Conservation (phyloP, 2,888 invertebrate species). For the Adelphocoris suturalis region DNA sequence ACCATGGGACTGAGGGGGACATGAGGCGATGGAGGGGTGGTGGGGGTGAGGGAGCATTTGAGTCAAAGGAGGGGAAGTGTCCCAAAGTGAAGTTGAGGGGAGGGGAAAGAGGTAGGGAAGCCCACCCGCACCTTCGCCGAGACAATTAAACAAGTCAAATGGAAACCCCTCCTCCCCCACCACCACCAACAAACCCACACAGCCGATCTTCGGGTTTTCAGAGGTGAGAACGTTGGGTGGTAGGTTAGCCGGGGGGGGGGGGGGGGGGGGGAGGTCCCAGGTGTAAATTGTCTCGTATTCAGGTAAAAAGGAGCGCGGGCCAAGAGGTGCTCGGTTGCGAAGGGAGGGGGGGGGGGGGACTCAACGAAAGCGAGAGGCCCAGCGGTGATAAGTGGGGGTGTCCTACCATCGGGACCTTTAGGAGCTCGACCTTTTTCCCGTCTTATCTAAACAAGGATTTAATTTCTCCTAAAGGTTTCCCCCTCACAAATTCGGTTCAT, state of each 20-base stretch:
- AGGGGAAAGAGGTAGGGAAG: not conserved
- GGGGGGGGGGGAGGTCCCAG: slow-evolving; percentile 43
- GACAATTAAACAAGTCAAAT: slow-evolving; percentile 61
- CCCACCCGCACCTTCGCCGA: slow-evolving; percentile 56
- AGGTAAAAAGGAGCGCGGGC: slow-evolving; percentile 44
- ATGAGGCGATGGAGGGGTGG: not conserved
- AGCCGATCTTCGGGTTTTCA: not conserved
- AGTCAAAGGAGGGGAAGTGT: not conserved
- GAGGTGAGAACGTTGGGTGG: slow-evolving; percentile 19
- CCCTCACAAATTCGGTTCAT: not conserved
- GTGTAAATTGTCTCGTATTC: slow-evolving; percentile 70
- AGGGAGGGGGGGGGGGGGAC: not conserved
- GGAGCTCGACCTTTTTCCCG: not conserved
- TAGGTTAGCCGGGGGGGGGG: not conserved
- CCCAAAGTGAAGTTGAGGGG: not conserved
- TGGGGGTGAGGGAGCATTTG: not conserved
- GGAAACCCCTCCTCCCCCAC: slow-evolving; percentile 2
- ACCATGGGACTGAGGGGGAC: slow-evolving; percentile 48
- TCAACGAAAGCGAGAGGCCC: slow-evolving; percentile 5
- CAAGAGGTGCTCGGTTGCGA: not conserved
- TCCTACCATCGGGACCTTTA: not conserved
- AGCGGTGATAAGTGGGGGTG: slow-evolving; percentile 20
- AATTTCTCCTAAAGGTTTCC: slow-evolving; percentile 32
- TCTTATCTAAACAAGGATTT: slow-evolving; percentile 70
- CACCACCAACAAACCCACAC: slow-evolving; percentile 23